phyloP scores from a whole-genome alignment of 2,888 invertebrate species.

The Pheosia tremula region DNA sequence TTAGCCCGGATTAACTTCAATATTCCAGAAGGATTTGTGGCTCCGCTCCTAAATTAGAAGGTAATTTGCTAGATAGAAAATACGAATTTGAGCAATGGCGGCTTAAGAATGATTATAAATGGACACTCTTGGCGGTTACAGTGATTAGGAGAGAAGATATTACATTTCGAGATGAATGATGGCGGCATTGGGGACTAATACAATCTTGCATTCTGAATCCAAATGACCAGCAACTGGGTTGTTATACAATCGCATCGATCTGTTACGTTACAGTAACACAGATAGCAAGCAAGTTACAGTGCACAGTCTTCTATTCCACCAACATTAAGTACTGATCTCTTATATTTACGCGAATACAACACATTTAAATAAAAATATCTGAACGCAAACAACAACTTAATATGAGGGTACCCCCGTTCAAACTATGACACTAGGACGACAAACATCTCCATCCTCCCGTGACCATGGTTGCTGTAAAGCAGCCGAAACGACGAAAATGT shows the following conservation, averaged over 20 bases:
- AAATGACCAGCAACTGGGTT: background rate
- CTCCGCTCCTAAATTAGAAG: constrained; percentile 20
- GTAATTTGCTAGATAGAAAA: constrained; percentile 25
- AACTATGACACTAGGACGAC: no score
- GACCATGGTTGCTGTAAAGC: no score
- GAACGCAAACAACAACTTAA: no score
- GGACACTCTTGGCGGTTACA: background rate
- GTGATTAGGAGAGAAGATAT: background rate
- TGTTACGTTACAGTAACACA: no score
- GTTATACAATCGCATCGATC: background rate
- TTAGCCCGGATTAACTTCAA: constrained; percentile 43
- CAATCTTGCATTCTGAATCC: background rate
- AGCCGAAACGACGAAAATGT: no score
- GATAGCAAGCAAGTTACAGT: no score
- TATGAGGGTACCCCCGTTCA: no score
- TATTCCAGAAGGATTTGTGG: constrained; percentile 32
- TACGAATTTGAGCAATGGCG: constrained; percentile 14
- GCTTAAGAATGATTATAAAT: constrained; percentile 22
- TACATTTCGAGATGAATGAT: background rate
- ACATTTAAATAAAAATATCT: no score
- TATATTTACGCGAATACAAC: no score
- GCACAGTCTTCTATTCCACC: no score
- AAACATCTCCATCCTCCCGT: no score
- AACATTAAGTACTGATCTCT: no score
- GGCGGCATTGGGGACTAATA: background rate